Evolutionary conservation across 1,140 invertebrate genomes (phyloP).

Genomic region (Papilio helenus): DNA sequence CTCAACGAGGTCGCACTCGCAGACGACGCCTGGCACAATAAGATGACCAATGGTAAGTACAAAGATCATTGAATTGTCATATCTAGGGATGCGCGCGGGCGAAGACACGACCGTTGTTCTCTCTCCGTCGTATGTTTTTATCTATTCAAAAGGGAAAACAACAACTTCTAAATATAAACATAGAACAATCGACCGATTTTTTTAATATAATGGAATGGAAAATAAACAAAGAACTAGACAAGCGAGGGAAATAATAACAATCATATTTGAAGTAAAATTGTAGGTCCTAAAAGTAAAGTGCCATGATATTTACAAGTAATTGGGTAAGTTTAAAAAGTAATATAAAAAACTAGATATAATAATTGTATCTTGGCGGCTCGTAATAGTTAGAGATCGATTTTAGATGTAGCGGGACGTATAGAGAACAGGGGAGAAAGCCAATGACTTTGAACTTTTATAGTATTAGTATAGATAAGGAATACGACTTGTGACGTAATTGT

Average conservation of each 20-base stretch:
- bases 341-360: too few relatives aligned
- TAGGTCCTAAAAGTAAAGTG: neutral
- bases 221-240: neutral
- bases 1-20: constrained; percentile 75
- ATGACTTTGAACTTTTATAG: too few relatives aligned
- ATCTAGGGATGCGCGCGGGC: neutral
- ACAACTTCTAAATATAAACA: constrained; percentile 3
- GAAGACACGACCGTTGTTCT: neutral
- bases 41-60: constrained; percentile 78
- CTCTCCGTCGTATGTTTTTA: neutral
- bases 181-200: neutral
- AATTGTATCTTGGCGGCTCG: too few relatives aligned
- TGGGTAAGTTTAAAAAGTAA: too few relatives aligned
- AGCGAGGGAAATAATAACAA: neutral
- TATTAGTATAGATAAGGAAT: too few relatives aligned
- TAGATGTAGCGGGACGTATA: too few relatives aligned
- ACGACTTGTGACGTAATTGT: too few relatives aligned
- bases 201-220: neutral
- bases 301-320: neutral
- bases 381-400: too few relatives aligned
- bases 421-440: too few relatives aligned
- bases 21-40: constrained; percentile 81
- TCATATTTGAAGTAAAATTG: neutral
- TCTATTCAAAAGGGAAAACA: constrained; percentile 8
- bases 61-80: neutral